Evolutionary conservation across 2,888 invertebrate species (phyloP).

Genomic region (Trichogramma evanescens): DNA sequence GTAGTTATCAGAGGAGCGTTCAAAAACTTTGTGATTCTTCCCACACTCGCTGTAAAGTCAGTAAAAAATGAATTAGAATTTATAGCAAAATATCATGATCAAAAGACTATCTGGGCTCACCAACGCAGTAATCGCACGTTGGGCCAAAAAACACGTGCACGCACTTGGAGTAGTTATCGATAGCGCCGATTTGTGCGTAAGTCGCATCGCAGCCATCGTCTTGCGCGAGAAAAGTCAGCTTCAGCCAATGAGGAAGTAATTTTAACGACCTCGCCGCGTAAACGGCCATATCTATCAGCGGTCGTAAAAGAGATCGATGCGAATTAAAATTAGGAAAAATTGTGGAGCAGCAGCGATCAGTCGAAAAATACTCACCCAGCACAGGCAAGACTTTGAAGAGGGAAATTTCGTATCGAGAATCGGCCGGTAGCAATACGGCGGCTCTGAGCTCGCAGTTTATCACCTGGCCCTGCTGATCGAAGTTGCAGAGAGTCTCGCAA

Average conservation of each 20-base stretch:
- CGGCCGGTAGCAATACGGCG: conserved; percentile 60
- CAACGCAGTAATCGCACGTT: conserved; percentile 72
- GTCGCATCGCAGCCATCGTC: conserved; percentile 71
- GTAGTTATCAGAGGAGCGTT: conserved; percentile 71
- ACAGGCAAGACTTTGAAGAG: conserved; percentile 61
- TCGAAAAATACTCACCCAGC: conserved; percentile 32
- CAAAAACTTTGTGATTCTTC: conserved; percentile 70
- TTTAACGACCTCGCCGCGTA: conserved; percentile 50
- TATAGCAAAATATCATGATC: neutral
- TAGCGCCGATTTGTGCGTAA: conserved; percentile 63
- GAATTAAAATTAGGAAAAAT: neutral
- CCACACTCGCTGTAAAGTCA: conserved; percentile 59
- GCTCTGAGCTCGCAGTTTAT: conserved; percentile 57
- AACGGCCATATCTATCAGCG: conserved; percentile 55
- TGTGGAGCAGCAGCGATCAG: neutral
- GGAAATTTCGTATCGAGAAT: conserved; percentile 57
- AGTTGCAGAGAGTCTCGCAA: conserved; percentile 52
- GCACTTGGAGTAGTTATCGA: conserved; percentile 66
- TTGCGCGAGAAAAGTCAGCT: conserved; percentile 56
- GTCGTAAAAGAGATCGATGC: neutral
- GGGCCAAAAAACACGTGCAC: conserved; percentile 76
- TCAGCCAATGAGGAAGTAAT: conserved; percentile 55
- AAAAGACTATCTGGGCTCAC: conserved; percentile 50
- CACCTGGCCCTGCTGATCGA: conserved; percentile 33
- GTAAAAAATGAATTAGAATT: conserved; percentile 5